Evolutionary conservation across 2,113 vertebrate genomes (phyloP).

Genomic region (Cyphomyrus plagiostoma): DNA sequence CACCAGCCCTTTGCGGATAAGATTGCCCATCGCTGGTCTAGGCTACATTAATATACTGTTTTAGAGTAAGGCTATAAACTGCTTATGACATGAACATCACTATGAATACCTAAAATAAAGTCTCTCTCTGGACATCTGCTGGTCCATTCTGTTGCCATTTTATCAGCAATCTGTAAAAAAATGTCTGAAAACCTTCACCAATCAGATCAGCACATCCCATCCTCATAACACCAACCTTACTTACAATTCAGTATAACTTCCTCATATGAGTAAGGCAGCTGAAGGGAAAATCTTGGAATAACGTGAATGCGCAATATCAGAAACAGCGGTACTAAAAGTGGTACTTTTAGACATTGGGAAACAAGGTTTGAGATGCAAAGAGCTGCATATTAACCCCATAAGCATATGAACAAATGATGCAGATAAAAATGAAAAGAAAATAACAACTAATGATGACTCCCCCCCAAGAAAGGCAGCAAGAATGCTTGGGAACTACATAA

Average conservation of each 20-base stretch:
- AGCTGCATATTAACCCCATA: not conserved
- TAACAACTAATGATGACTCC: constrained; percentile 36
- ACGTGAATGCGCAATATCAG: not conserved
- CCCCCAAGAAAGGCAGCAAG: constrained; percentile 12
- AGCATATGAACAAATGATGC: not conserved
- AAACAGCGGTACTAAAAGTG: not conserved
- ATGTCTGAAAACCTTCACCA: not conserved
- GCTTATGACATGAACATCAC: not conserved
- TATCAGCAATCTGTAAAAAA: not conserved
- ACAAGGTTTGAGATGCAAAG: not conserved
- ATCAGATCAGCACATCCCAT: not conserved
- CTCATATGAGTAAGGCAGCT: not conserved
- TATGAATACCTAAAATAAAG: not conserved
- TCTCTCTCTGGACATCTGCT: not conserved
- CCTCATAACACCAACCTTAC: not conserved
- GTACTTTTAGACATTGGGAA: not conserved
- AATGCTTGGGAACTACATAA: constrained; percentile 33
- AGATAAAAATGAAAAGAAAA: constrained; percentile 18
- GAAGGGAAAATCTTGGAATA: not conserved
- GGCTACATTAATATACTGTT: not conserved
- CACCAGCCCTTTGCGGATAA: too few species aligned
- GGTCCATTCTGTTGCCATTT: not conserved
- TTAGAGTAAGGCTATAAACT: not conserved
- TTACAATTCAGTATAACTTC: not conserved
- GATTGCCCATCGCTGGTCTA: not conserved